Conservation (phyloP, 2,797 vertebrate genomes). For the Phaenicophaeus curvirostris region DNA sequence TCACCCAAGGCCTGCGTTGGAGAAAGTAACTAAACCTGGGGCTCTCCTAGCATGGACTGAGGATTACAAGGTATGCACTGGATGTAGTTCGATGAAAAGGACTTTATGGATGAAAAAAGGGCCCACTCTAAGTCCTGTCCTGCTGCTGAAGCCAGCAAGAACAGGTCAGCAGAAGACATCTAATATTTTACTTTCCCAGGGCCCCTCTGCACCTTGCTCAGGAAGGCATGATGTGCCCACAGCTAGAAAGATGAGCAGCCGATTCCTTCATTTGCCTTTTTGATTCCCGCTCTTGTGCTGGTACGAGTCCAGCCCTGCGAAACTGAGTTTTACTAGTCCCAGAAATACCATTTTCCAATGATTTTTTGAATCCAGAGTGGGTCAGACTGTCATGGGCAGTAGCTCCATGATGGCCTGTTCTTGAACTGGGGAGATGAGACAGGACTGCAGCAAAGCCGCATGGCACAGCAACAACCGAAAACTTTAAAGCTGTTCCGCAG, state of each 20-base stretch:
- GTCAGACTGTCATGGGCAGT: neutral
- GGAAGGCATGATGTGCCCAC: neutral
- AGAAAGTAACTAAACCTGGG: neutral
- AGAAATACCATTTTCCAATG: neutral
- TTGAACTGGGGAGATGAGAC: neutral
- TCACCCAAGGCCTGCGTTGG: neutral
- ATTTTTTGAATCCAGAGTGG: neutral
- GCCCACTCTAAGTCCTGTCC: neutral
- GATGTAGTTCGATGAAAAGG: neutral
- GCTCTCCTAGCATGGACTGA: neutral
- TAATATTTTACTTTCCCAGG: neutral
- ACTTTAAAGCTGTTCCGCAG: neutral
- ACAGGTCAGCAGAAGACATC: neutral
- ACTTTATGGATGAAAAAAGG: neutral
- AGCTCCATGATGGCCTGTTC: neutral
- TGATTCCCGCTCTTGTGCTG: neutral
- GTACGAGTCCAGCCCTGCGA: neutral
- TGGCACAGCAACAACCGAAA: neutral
- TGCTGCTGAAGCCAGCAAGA: neutral
- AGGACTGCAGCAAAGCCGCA: neutral
- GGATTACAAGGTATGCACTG: neutral
- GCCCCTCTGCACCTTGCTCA: neutral
- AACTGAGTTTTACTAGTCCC: neutral
- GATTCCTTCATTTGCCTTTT: neutral
- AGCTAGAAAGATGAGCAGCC: neutral